phyloP scores from a whole-genome alignment of 2,797 vertebrate genomes.

The Acrossocheilus fasciatus region DNA sequence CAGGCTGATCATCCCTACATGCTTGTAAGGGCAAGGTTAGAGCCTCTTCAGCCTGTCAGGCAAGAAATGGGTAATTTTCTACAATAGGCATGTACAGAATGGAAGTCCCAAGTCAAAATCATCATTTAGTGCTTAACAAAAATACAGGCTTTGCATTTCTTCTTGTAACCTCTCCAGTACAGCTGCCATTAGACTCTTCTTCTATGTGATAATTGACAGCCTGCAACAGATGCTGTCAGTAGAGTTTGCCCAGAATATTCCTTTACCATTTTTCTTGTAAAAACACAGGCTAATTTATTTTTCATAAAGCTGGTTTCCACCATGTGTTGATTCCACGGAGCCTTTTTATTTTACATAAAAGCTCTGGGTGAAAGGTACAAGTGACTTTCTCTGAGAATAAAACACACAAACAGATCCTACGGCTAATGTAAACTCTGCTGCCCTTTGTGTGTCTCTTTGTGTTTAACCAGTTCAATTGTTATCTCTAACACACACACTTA shows the following conservation, averaged over 20 bases:
- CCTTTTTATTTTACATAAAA: slow-evolving; percentile 33
- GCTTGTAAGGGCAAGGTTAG: background rate
- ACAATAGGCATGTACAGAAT: background rate
- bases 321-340: background rate
- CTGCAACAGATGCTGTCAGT: slow-evolving; percentile 11
- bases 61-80: background rate
- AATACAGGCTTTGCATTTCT: background rate
- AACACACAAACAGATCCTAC: slow-evolving; percentile 12
- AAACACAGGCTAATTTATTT: slow-evolving; percentile 36
- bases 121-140: background rate
- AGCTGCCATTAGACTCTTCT: background rate
- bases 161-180: background rate
- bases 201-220: background rate
- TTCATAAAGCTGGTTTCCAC: slow-evolving; percentile 26
- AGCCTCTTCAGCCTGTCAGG: background rate
- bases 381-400: slow-evolving; percentile 21
- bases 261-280: background rate
- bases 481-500: slow-evolving; percentile 59
- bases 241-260: slow-evolving; percentile 16
- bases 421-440: slow-evolving; percentile 11
- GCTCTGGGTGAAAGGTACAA: slow-evolving; percentile 4
- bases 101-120: background rate
- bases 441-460: slow-evolving; percentile 37
- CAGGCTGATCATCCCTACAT: background rate
- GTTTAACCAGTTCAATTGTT: slow-evolving; percentile 52